phyloP scores from a whole-genome alignment of 2,797 vertebrate genomes.

The Phrynocephalus forsythii region DNA sequence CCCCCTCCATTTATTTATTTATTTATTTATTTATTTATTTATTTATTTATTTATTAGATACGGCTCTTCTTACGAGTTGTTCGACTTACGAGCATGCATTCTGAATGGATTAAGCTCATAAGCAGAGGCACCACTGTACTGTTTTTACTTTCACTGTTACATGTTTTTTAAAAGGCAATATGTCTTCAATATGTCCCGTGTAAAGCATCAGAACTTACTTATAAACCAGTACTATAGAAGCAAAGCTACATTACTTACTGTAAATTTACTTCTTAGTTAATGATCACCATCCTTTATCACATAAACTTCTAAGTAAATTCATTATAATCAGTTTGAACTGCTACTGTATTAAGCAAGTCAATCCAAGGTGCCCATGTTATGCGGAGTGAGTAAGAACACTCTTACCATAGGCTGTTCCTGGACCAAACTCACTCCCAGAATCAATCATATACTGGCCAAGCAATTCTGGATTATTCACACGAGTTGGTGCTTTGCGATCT shows the following conservation, averaged over 20 bases:
- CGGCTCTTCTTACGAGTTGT: too few relatives aligned
- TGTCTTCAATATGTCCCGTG: neutral
- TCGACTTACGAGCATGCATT: too few relatives aligned
- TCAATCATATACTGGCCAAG: constrained; percentile 95
- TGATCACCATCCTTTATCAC: neutral
- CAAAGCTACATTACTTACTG: neutral
- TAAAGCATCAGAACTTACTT: neutral
- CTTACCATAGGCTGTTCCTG: constrained; percentile 96
- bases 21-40: too few relatives aligned
- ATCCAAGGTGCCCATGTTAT: neutral
- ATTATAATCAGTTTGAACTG: neutral
- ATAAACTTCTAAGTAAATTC: neutral
- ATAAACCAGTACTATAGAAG: neutral
- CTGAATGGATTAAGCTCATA: too few relatives aligned
- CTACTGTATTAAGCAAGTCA: neutral
- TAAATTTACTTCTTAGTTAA: neutral
- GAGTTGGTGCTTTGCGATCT: constrained; percentile 94
- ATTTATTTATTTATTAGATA: too few relatives aligned
- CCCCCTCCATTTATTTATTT: too few relatives aligned
- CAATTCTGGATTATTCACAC: constrained; percentile 95
- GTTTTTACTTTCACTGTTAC: neutral
- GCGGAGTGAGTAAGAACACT: constrained; percentile 14
- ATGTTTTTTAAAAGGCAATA: neutral
- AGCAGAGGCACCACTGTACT: too few relatives aligned
- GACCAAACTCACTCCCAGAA: constrained; percentile 94